Evolutionary conservation across 2,888 invertebrate species (phyloP).

Genomic region (Therioaphis trifolii): DNA sequence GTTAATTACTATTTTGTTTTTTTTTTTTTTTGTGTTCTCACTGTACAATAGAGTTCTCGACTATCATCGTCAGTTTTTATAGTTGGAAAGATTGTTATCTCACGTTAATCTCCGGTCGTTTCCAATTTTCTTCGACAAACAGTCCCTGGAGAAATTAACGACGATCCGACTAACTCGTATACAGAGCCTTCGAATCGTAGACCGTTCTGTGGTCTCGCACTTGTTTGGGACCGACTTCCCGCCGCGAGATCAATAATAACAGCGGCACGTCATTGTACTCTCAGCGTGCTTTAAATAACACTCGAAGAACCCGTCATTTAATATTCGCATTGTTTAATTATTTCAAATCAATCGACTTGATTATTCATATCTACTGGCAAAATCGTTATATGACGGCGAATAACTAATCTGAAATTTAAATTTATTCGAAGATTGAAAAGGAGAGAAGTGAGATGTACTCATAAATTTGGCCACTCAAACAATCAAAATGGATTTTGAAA

Average conservation of each 20-base stretch:
- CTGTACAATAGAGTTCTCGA: background rate
- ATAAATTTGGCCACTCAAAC: background rate
- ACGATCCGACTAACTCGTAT: constrained; percentile 32
- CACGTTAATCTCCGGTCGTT: constrained; percentile 59
- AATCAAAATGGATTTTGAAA: background rate
- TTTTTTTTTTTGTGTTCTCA: background rate
- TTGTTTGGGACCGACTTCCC: background rate
- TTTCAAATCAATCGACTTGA: background rate
- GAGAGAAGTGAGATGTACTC: background rate
- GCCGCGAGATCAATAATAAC: constrained; percentile 17
- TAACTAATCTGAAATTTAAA: constrained; percentile 11
- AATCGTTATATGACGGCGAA: background rate
- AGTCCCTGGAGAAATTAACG: constrained; percentile 59
- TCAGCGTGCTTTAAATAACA: background rate
- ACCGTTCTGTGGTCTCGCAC: constrained; percentile 8
- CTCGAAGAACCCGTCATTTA: background rate
- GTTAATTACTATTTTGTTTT: no score
- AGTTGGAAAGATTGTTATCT: constrained; percentile 48
- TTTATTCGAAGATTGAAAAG: background rate
- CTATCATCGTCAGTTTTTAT: constrained; percentile 27
- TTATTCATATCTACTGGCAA: background rate
- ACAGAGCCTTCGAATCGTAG: constrained; percentile 25
- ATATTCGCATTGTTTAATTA: background rate
- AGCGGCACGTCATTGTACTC: background rate
- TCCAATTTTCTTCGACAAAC: constrained; percentile 56